These are phyloP conservation scores for Oxyura jamaicensis DNA, from an alignment of 2,113 vertebrate species.

Conservation along the genomic window DNA sequence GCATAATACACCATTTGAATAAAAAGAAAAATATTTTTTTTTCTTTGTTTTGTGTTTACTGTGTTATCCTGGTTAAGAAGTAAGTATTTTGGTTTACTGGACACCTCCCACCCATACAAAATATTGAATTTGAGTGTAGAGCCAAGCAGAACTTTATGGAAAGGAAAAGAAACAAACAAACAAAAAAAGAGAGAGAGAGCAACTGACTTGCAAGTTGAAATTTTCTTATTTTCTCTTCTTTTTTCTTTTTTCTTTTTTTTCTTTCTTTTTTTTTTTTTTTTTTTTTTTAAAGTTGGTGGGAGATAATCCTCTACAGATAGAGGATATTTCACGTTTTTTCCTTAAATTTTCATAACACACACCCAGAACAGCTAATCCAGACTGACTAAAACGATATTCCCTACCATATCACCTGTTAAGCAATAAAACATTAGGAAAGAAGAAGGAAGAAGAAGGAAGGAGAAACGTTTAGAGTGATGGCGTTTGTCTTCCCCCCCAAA, in stretches of 20 bases:
- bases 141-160: background rate
- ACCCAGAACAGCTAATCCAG: no score
- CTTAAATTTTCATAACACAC: background rate
- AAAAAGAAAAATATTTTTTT: background rate
- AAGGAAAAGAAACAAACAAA: background rate
- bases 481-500: no score
- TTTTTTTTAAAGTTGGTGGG: accelerated
- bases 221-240: background rate
- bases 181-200: background rate
- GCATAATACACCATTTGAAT: background rate
- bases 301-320: background rate
- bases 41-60: background rate
- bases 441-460: no score
- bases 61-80: background rate
- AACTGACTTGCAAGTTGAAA: background rate
- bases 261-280: background rate
- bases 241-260: background rate
- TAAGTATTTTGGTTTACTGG: background rate
- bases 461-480: no score
- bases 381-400: no score
- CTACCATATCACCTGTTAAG: no score
- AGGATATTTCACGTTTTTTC: background rate
- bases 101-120: background rate
- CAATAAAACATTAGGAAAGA: no score
- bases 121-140: background rate